Percentiles rank a stretch among this genome's conserved stretches.
phyloP scores from a whole-genome alignment of 1,140 invertebrate species.

The Lordiphosa mommai region DNA sequence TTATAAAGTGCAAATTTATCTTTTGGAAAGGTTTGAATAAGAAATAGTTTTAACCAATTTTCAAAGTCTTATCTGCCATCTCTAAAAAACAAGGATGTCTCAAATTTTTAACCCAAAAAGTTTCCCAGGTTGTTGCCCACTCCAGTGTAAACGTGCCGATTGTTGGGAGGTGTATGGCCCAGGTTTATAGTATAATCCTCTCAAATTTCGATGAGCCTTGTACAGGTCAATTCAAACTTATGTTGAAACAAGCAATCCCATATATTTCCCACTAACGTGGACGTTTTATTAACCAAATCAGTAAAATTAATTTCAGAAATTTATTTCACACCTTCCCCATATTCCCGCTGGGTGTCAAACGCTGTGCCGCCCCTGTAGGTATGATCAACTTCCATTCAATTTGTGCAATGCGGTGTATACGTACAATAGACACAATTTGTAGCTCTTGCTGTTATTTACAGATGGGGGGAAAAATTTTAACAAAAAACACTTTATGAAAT shows the following conservation, averaged over 20 bases:
- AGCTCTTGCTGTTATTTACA: slow-evolving; percentile 43
- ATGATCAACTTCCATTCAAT: slow-evolving; percentile 48
- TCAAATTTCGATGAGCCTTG: not conserved
- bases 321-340: slow-evolving; percentile 7
- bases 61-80: too few species aligned
- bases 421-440: slow-evolving; percentile 52
- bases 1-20: too few species aligned
- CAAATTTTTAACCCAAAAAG: too few species aligned
- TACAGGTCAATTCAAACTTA: slow-evolving; percentile 6
- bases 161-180: too few species aligned
- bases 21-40: too few species aligned
- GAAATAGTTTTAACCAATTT: too few species aligned
- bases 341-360: slow-evolving; percentile 22
- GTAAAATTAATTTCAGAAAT: slow-evolving; percentile 54
- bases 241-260: slow-evolving; percentile 8
- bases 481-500: slow-evolving; percentile 57
- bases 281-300: slow-evolving; percentile 47
- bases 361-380: not conserved
- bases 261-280: slow-evolving; percentile 35
- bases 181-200: too few species aligned
- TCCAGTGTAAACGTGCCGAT: too few species aligned
- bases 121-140: too few species aligned
- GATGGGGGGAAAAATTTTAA: slow-evolving; percentile 15
- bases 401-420: slow-evolving; percentile 59
- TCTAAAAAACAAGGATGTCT: too few species aligned